Percentiles rank a stretch among this genome's conserved stretches.
Evolutionary conservation across 2,113 vertebrate genomes (phyloP).

Genomic region (Xiphophorus hellerii): DNA sequence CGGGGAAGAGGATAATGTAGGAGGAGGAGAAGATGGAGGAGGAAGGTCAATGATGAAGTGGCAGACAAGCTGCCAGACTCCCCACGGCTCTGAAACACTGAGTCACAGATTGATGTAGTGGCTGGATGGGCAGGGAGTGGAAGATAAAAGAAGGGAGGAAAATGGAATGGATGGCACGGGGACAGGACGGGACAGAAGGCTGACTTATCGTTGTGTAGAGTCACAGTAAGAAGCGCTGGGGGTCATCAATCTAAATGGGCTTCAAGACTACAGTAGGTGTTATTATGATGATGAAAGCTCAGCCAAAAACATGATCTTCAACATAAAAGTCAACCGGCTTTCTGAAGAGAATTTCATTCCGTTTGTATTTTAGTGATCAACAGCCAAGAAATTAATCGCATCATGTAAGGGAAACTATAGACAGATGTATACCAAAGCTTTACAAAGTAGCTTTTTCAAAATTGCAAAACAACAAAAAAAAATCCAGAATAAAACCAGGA

Average conservation of each 20-base stretch:
- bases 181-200: not conserved
- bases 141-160: not conserved
- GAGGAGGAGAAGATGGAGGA: constrained; percentile 47
- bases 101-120: constrained; percentile 48
- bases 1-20: constrained; percentile 30
- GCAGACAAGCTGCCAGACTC: constrained; percentile 56
- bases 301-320: not conserved
- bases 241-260: not conserved
- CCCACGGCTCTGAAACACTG: constrained; percentile 53
- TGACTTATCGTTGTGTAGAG: not conserved
- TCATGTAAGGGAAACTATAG: too few species aligned
- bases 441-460: too few species aligned
- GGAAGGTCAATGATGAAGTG: constrained; percentile 67
- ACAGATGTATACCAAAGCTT: too few species aligned
- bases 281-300: not conserved
- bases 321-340: not conserved
- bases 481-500: too few species aligned
- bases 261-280: not conserved
- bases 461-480: too few species aligned
- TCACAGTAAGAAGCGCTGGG: not conserved
- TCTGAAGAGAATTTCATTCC: too few species aligned
- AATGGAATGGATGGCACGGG: constrained; percentile 8
- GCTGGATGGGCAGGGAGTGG: constrained; percentile 1
- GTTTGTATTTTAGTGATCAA: too few species aligned
- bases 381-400: too few species aligned